These are phyloP conservation scores for Fopius arisanus DNA, from an alignment of 1,140 invertebrate species.

Conservation along the genomic window DNA sequence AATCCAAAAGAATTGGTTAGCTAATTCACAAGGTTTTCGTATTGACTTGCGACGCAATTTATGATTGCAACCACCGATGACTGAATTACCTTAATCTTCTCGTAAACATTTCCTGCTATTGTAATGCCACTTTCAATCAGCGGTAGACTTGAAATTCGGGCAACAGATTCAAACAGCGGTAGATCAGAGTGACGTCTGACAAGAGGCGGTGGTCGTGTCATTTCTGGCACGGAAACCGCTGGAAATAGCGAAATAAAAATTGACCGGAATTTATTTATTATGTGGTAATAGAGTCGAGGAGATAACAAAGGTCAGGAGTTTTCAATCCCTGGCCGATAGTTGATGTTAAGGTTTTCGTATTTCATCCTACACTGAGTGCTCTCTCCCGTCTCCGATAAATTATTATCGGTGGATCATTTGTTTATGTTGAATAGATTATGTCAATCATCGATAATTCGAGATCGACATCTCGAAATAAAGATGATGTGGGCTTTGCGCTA, in stretches of 20 bases:
- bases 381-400: no score
- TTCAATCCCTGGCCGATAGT: not conserved
- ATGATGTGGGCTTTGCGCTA: no score
- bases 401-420: no score
- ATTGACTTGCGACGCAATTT: not conserved
- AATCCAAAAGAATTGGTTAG: no score
- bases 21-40: no score
- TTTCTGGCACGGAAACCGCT: conserved; percentile 32
- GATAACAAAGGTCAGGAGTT: not conserved
- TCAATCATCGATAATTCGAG: no score
- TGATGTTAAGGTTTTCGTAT: not conserved
- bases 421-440: no score
- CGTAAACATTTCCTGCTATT: conserved; percentile 74
- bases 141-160: conserved; percentile 73
- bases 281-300: not conserved
- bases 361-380: not conserved
- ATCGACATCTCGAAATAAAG: no score
- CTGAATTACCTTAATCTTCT: conserved; percentile 70
- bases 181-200: conserved; percentile 54
- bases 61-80: not conserved
- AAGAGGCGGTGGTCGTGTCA: conserved; percentile 44
- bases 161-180: conserved; percentile 71
- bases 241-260: not conserved
- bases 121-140: conserved; percentile 76
- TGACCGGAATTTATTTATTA: not conserved